A percentile compares a stretch with the other conserved stretches of the same genome.
These are phyloP conservation scores for Ashinkailepas kermadecensis DNA, from an alignment of 2,888 invertebrate genomes.

Conservation along the genomic window DNA sequence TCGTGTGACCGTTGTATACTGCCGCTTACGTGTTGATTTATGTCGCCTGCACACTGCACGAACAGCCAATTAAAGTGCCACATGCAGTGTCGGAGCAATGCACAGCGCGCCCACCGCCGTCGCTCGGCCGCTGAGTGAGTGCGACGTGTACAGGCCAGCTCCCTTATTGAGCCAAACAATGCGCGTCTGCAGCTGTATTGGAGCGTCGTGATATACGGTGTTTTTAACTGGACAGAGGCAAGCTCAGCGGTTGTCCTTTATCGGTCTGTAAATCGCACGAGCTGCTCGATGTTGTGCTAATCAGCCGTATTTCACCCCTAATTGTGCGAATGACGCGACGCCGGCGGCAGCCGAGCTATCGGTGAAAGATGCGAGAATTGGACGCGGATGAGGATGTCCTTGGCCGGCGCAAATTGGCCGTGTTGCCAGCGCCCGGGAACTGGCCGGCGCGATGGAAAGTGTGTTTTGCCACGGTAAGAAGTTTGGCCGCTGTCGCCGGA, in stretches of 20 bases:
- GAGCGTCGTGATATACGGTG: background rate
- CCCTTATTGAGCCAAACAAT: background rate
- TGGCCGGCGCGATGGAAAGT: background rate
- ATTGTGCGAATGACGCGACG: background rate
- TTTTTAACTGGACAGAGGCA: background rate
- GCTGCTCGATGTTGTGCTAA: background rate
- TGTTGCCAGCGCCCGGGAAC: background rate
- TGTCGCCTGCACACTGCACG: too few relatives aligned
- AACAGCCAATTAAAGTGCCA: background rate
- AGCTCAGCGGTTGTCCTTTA: background rate
- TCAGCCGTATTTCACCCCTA: constrained; percentile 9
- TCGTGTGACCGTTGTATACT: too few relatives aligned
- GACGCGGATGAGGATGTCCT: background rate
- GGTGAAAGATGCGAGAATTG: background rate
- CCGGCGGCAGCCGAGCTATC: background rate
- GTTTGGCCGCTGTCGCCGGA: background rate
- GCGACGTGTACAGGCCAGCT: background rate
- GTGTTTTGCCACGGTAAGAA: background rate
- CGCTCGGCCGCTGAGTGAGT: background rate
- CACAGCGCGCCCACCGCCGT: background rate
- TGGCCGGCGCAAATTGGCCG: background rate
- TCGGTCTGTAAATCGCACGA: background rate
- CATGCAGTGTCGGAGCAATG: background rate
- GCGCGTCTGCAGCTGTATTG: background rate
- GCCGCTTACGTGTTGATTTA: too few relatives aligned